phyloP scores from a whole-genome alignment of 2,113 vertebrate species.

The Talpa occidentalis region DNA sequence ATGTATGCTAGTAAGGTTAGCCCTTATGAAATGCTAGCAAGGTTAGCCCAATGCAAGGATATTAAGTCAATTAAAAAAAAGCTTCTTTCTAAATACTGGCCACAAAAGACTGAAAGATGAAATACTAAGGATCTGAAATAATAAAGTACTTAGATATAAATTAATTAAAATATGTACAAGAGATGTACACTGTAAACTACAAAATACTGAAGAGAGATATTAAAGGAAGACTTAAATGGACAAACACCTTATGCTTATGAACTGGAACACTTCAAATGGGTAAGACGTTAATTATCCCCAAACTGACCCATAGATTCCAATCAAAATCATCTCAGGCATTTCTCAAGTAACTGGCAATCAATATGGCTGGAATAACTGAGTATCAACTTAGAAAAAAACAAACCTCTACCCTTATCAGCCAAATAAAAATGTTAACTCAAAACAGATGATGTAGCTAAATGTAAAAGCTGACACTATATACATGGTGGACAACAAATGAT shows the following conservation, averaged over 20 bases:
- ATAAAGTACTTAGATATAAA: neutral
- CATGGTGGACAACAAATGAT: no score
- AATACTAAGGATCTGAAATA: neutral
- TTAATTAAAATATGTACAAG: neutral
- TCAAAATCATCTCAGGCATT: neutral
- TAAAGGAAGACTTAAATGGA: neutral
- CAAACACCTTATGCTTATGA: neutral
- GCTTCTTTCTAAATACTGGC: neutral
- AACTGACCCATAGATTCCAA: neutral
- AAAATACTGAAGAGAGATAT: neutral
- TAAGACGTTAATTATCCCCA: neutral
- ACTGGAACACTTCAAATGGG: neutral
- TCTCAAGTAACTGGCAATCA: neutral
- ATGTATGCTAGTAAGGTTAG: neutral
- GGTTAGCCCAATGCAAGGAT: neutral
- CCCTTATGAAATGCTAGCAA: neutral
- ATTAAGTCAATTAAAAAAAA: neutral
- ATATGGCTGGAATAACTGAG: neutral
- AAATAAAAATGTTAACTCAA: slow-evolving; percentile 17
- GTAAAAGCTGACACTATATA: neutral
- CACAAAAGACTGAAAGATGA: neutral
- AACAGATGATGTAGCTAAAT: neutral
- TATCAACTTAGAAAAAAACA: neutral
- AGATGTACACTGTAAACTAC: neutral
- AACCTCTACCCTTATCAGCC: neutral